A percentile compares a stretch with the other conserved stretches of the same genome.
Evolutionary conservation across 1,140 invertebrate species (phyloP).

Genomic region (Drosophila repletoides): DNA sequence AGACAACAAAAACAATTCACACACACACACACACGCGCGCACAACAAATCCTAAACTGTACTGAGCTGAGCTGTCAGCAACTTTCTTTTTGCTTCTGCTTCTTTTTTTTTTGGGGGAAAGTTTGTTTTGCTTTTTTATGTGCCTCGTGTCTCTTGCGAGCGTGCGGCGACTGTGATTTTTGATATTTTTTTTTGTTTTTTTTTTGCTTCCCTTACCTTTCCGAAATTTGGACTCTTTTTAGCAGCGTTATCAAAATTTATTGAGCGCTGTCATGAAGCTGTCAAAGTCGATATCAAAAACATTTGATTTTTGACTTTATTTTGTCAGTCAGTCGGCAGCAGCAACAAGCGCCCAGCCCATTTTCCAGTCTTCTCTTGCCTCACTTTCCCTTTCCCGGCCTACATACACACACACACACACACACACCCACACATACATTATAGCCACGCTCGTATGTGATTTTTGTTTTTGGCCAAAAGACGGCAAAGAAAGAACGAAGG

Average conservation of each 20-base stretch:
- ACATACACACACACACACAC: slow-evolving; percentile 7
- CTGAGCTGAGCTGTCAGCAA: slow-evolving; percentile 60
- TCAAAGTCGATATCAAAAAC: slow-evolving; percentile 81
- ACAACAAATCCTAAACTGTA: slow-evolving; percentile 24
- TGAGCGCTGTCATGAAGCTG: slow-evolving; percentile 81
- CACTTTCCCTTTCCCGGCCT: background rate
- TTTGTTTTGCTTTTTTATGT: slow-evolving; percentile 60
- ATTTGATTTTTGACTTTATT: slow-evolving; percentile 81
- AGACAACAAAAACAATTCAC: slow-evolving; percentile 33
- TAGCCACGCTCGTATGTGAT: slow-evolving; percentile 59
- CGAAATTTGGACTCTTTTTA: slow-evolving; percentile 44
- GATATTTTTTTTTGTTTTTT: slow-evolving; percentile 44
- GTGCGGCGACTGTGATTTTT: slow-evolving; percentile 54
- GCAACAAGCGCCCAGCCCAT: slow-evolving; percentile 66
- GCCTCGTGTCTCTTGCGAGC: background rate
- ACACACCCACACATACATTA: slow-evolving; percentile 50
- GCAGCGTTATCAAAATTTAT: slow-evolving; percentile 78
- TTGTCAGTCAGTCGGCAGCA: slow-evolving; percentile 69
- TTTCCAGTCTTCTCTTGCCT: background rate
- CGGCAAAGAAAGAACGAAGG: slow-evolving; percentile 25
- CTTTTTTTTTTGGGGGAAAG: slow-evolving; percentile 36
- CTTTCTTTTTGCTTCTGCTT: too few relatives aligned
- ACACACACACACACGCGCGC: slow-evolving; percentile 4
- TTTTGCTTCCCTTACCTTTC: slow-evolving; percentile 57
- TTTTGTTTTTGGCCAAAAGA: slow-evolving; percentile 38